These are phyloP conservation scores for Noctua comes DNA, from an alignment of 2,888 invertebrate species.

Conservation along the genomic window DNA sequence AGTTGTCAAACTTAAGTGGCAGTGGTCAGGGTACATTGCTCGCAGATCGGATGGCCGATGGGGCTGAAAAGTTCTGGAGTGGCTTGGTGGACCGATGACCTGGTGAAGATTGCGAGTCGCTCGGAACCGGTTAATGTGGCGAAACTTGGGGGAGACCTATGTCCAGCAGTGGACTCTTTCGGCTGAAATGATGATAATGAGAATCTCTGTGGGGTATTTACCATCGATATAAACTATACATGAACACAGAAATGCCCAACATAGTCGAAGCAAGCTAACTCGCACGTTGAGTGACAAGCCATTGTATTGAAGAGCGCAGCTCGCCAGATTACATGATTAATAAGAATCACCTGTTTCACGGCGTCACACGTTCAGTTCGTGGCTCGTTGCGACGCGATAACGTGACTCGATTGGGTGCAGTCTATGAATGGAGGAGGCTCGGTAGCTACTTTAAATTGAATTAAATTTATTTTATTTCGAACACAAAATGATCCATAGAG, in stretches of 20 bases:
- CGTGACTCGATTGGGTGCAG: conserved; percentile 18
- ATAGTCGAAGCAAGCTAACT: neutral
- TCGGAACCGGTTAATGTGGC: too few relatives aligned
- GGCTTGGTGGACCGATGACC: too few relatives aligned
- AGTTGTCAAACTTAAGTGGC: too few relatives aligned
- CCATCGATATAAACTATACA: neutral
- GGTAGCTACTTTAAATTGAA: neutral
- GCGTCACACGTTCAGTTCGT: conserved; percentile 44
- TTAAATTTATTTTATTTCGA: neutral
- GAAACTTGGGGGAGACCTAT: too few relatives aligned
- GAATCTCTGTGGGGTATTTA: neutral
- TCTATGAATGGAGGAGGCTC: neutral
- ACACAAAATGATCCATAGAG: neutral
- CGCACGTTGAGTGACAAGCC: neutral
- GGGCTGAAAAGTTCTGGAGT: too few relatives aligned
- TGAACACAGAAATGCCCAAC: neutral
- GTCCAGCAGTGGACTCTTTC: too few relatives aligned
- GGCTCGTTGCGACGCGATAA: conserved; percentile 18
- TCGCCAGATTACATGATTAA: conserved; percentile 46
- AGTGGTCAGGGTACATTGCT: too few relatives aligned
- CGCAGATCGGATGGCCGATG: too few relatives aligned
- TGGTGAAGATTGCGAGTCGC: too few relatives aligned
- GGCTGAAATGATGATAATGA: too few relatives aligned
- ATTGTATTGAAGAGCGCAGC: conserved; percentile 24
- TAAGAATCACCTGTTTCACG: conserved; percentile 56